Base-by-base conservation (phyloP, 2,888 invertebrate genomes). In the Spisula subtruncata region DNA sequence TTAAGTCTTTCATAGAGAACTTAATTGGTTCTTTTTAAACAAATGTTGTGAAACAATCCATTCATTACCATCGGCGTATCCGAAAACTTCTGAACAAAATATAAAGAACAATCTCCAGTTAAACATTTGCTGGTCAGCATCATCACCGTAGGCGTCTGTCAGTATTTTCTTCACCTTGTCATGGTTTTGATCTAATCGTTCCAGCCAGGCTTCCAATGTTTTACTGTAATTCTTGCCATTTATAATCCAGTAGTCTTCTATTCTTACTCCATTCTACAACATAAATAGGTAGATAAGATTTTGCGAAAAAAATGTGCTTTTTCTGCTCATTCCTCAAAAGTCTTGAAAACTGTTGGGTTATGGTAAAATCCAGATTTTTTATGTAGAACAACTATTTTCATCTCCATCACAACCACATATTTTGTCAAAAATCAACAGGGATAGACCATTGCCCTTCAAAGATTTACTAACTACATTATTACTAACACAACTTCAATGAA, bases 91-190 rank as follows among this genome's bases (percentile, higher is more conserved):
- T 0, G 95, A 95, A 92, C 95, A 95, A 87, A 95, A 96, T 54
- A 96, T 96, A 86, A 95, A 96, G 91, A 96, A 96, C 18, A 95
- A 89, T 79, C 96, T 90, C 95, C 95, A 96, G 89, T 96, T 96
- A 87, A 95, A 95, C 48, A 95, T 66, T 86, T 96, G 95, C 88
- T 95, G 92, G 8, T 94, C 94, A 20, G 93, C 94, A 56, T 95
- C 94, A 18, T 92, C 86, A 0, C 95, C 95, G 83, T 95, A 96
- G 0, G 92, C 92, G 80, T 93, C 87, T 5, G 81, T 82, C 66
- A 96, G 89, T 48, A 95, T 94, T 14, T 92, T 56, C 79, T 88
- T 90, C 54, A 95, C 95, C 85, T 93, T 92, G 60, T 92, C 94
- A n/a, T 90, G 93, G 84, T 95, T 94, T 29, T 90, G 81, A 81